phyloP scores from a whole-genome alignment of 2,797 vertebrate genomes.

The Arctocebus calabarensis region DNA sequence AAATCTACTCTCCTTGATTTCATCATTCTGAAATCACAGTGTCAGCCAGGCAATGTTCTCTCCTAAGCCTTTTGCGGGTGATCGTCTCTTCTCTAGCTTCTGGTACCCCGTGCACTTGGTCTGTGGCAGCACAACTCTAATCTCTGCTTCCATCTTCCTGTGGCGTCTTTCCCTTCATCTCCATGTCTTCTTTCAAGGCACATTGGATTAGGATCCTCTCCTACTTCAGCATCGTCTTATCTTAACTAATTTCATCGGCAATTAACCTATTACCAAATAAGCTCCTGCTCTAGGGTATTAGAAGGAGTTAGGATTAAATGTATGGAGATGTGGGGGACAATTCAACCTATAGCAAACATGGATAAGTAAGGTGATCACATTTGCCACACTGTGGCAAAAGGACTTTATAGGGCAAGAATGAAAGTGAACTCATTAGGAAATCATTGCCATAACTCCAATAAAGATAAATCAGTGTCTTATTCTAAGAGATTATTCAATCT shows the following conservation, averaged over 20 bases:
- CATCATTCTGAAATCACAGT: background rate
- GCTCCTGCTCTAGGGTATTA: background rate
- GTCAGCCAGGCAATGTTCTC: rapidly evolving
- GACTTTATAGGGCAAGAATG: background rate
- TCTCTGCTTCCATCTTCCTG: background rate
- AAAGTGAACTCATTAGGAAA: background rate
- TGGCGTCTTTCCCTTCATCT: background rate
- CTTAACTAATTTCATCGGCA: background rate
- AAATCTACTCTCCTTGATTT: background rate
- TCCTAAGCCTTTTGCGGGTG: background rate
- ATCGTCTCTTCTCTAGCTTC: background rate
- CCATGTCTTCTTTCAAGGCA: background rate
- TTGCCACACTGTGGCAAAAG: background rate
- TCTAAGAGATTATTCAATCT: background rate
- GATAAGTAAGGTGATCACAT: background rate
- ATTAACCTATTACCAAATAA: no score
- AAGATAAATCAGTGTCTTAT: background rate
- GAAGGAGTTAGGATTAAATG: background rate
- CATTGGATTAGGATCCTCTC: background rate
- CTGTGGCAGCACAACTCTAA: background rate
- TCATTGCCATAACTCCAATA: background rate
- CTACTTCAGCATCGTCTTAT: background rate
- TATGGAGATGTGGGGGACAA: no score
- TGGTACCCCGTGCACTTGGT: background rate
- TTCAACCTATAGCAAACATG: no score